phyloP scores from a whole-genome alignment of 53 echinoderm and acorn worm species.

The Henricia sp. region DNA sequence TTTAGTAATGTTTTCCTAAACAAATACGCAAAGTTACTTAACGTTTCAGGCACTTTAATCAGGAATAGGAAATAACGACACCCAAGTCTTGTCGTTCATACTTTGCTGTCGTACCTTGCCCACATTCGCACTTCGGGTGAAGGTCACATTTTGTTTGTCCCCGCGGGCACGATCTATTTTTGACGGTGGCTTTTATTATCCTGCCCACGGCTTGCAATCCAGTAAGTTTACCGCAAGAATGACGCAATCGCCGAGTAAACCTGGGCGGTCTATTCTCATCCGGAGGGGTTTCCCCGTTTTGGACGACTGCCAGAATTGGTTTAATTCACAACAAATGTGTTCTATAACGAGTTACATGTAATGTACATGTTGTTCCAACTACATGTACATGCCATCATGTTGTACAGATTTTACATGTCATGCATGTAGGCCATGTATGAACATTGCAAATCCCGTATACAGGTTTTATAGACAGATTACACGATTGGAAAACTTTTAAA shows the following conservation, averaged over 20 bases:
- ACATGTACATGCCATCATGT: too few species aligned
- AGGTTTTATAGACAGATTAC: too few species aligned
- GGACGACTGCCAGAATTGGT: slow-evolving; percentile 27
- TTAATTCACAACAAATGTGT: slow-evolving; percentile 24
- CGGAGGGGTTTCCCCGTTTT: slow-evolving; percentile 36
- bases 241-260: neutral
- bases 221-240: neutral
- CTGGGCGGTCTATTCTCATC: neutral
- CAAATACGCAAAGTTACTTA: too few species aligned
- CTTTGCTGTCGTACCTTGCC: too few species aligned
- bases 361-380: too few species aligned
- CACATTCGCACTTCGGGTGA: neutral
- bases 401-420: too few species aligned
- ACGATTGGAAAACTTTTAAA: too few species aligned
- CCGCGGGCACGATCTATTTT: slow-evolving; percentile 9
- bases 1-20: too few species aligned
- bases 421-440: too few species aligned
- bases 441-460: too few species aligned
- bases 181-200: neutral
- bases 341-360: too few species aligned
- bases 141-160: neutral
- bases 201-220: neutral
- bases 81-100: neutral
- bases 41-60: neutral
- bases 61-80: neutral